A percentile compares a stretch with the other conserved stretches of the same genome.
Conservation (phyloP, 1,140 invertebrate genomes). For the Trialeurodes vaporariorum region DNA sequence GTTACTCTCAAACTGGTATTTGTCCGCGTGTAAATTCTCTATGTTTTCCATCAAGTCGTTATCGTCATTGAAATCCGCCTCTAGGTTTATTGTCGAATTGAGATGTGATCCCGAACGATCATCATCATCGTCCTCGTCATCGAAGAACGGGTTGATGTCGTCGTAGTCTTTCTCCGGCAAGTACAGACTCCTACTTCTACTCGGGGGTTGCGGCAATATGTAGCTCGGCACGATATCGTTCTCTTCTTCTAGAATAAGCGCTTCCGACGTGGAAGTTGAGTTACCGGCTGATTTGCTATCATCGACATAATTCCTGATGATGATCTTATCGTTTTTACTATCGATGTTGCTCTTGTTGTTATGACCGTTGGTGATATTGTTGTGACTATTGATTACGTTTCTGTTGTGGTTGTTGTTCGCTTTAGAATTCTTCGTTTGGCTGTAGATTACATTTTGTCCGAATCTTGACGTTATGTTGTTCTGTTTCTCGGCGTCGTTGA, state of each 20-base stretch:
- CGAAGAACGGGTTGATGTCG: slow-evolving; percentile 38
- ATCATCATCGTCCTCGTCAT: slow-evolving; percentile 52
- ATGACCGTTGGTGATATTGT: not conserved
- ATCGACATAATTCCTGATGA: not conserved
- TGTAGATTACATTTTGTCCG: not conserved
- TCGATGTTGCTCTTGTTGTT: not conserved
- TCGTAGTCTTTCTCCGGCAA: slow-evolving; percentile 33
- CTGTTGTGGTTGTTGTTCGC: too few relatives aligned
- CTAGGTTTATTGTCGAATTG: slow-evolving; percentile 43
- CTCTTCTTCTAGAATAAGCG: slow-evolving; percentile 31
- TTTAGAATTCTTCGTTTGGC: not conserved
- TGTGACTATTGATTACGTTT: not conserved
- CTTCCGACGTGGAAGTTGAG: slow-evolving; percentile 8
- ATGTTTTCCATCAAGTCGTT: not conserved
- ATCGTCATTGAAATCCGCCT: not conserved
- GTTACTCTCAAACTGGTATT: slow-evolving; percentile 16
- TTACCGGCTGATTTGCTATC: not conserved
- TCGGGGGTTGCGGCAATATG: slow-evolving; percentile 47
- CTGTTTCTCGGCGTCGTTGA: slow-evolving; percentile 51
- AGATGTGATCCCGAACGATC: slow-evolving; percentile 52
- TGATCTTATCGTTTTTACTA: not conserved
- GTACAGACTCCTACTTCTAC: slow-evolving; percentile 41
- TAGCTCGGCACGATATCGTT: slow-evolving; percentile 47
- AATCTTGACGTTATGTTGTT: not conserved
- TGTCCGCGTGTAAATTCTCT: not conserved